phyloP scores from a whole-genome alignment of 2,888 invertebrate species.

The Synanthedon andrenaeformis region DNA sequence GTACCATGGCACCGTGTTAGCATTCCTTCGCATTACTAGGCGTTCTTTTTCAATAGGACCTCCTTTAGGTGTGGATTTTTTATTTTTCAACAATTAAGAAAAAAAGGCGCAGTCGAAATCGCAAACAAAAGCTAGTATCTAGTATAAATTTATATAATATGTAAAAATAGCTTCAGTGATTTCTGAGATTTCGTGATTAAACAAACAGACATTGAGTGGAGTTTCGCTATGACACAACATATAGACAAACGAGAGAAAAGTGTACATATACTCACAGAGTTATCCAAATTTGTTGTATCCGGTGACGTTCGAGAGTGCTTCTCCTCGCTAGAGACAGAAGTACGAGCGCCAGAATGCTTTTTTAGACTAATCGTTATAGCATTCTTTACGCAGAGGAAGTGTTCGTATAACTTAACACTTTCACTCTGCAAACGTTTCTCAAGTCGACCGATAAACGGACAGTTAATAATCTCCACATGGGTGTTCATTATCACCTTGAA shows the following conservation, averaged over 20 bases:
- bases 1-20: no score
- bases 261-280: slow-evolving; percentile 25
- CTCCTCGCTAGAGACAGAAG: slow-evolving; percentile 8
- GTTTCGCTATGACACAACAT: no score
- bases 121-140: no score
- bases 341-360: background rate
- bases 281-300: slow-evolving; percentile 41
- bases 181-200: no score
- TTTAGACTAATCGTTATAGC: slow-evolving; percentile 8
- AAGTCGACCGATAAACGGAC: slow-evolving; percentile 25
- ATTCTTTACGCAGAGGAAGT: background rate
- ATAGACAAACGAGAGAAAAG: background rate
- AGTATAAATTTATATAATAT: no score
- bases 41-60: no score
- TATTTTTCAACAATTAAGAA: no score
- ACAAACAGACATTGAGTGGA: no score
- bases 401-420: slow-evolving; percentile 4
- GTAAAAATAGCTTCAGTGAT: no score
- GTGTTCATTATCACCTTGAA: slow-evolving; percentile 34
- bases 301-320: slow-evolving; percentile 30
- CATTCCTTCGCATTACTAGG: no score
- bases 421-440: slow-evolving; percentile 23
- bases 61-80: no score
- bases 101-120: no score
- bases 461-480: slow-evolving; percentile 23